Evolutionary conservation across 2,888 invertebrate species (phyloP), one percentile per base, ranked within the genome.

Genomic region (Lasiommata megera): DNA sequence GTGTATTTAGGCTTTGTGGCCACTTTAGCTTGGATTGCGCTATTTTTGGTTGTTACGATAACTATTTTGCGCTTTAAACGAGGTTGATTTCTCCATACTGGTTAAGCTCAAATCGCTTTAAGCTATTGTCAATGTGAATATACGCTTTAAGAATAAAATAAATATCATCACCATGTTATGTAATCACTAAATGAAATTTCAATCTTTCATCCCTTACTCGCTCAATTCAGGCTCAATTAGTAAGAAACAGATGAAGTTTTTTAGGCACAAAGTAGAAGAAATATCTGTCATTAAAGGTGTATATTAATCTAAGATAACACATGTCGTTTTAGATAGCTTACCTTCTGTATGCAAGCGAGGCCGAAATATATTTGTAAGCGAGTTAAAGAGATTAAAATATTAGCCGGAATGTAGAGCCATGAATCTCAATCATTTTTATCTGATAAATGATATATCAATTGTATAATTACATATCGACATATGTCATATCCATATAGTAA

Each of bases 1-100:
- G 98, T 98, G 0, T 98, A 97, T 85, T 93, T 94, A 79, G 98
- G 98, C 14, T 98, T 96, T 82, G 91, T 98, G 1, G 93, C 97
- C 36, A 97, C 97, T 1, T 89, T 96, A 47, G 92, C 93, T 40
- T 98, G 98, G 98, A 97, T 97, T 72, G 92, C 94, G 2, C 85
- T 96, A 23, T 97, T 97, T 84, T 92, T 97, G 74, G 92, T 94
- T 65, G 94, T 96, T 72, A 96, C 96, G 71, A 84, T 96, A 78
- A 85, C 95, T 58, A 96, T 96, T 67, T 91, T 97, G 68, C 95
- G 94, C 88, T 92, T 96, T 77, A 97, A 96, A 82, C 93, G 95
- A 74, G 95, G 95, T 77, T 96, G 93, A 91, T 94, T 74, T 95
- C 95, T 77, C 96, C 93, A 90, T 31, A 14, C 1, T 6, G 0